A percentile compares a stretch with the other conserved stretches of the same genome.
Conservation (phyloP, 2,113 vertebrate genomes). For the Tyrannus savana region DNA sequence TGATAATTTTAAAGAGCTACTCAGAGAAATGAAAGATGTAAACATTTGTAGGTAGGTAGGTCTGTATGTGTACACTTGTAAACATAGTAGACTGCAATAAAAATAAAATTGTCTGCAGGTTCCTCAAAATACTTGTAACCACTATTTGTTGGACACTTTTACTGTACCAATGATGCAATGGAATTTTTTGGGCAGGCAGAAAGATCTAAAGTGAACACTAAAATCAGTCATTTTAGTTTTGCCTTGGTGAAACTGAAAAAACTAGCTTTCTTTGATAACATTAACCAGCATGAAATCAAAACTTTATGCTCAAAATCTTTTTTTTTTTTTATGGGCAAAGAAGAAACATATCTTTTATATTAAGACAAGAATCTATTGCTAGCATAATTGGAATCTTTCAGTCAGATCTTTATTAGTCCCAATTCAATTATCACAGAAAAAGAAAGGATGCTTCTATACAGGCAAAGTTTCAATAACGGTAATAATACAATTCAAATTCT, state of each 20-base stretch:
- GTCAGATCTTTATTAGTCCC: background rate
- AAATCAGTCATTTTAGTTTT: background rate
- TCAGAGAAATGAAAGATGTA: background rate
- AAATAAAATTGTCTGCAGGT: background rate
- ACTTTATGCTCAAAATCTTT: background rate
- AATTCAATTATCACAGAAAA: background rate
- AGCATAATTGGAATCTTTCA: background rate
- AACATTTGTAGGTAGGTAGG: background rate
- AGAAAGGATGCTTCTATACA: background rate
- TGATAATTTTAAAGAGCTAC: background rate
- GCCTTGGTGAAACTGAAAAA: background rate
- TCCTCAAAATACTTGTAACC: background rate
- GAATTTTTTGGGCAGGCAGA: background rate
- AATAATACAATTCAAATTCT: background rate
- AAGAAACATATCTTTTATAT: background rate
- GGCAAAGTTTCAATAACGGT: background rate
- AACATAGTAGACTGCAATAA: background rate
- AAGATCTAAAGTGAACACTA: background rate
- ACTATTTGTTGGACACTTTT: background rate
- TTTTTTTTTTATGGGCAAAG: background rate
- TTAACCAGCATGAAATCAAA: background rate
- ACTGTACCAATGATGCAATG: background rate
- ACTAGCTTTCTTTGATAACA: accelerated
- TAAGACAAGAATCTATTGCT: background rate
- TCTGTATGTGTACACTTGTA: background rate